Evolutionary conservation across 1,140 invertebrate genomes (phyloP), one percentile per base, ranked within the genome.

Genomic region (Linepithema humile): DNA sequence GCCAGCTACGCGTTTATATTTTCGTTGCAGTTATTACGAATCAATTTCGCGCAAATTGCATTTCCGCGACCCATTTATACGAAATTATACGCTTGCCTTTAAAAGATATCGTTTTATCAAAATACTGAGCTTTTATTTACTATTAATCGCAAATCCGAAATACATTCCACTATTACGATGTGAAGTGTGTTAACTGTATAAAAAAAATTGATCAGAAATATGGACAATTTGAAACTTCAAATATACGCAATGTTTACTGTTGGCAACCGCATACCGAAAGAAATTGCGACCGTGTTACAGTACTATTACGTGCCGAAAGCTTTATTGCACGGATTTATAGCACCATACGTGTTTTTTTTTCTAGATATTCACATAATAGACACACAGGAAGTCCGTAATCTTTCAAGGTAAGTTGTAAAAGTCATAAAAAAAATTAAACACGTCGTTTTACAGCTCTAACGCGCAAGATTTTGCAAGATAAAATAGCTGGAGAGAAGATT

Each of bases 221-320:
- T 2, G n/a, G 50, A 26, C 29, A 59, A 74, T 59, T 74, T 29
- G 12, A 74, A 59, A 26, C 17, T 50, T 50, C 17, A 50, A 15
- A 55, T 38, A 53, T 72, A 2, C 26, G 3, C 4, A 29, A 70
- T 55, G 38, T n/a, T 38, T 12, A 2, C 15, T 43, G 17, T 64
- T 57, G 50, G 10, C 38, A 10, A 26, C 57, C 26, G 70, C 12
- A 32, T 55, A n/a, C 35, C 20, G 35, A 43, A 45, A 57, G 45
- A 57, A 74, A 57, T 48, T 15, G 23, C n/a, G 38, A n/a, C 50
- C 0, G 43, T 59, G 67, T 80, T 59, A 32, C 26, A 9, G 15
- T n/a, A n/a, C n/a, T n/a, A n/a, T n/a, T n/a, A 62, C 43, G 35
- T 86, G 32, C 50, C 65, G 64, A 82, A 80, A 65, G 75, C 26